These are phyloP conservation scores for Taurulus bubalis DNA, from an alignment of 2,113 vertebrate species.

Conservation along the genomic window DNA sequence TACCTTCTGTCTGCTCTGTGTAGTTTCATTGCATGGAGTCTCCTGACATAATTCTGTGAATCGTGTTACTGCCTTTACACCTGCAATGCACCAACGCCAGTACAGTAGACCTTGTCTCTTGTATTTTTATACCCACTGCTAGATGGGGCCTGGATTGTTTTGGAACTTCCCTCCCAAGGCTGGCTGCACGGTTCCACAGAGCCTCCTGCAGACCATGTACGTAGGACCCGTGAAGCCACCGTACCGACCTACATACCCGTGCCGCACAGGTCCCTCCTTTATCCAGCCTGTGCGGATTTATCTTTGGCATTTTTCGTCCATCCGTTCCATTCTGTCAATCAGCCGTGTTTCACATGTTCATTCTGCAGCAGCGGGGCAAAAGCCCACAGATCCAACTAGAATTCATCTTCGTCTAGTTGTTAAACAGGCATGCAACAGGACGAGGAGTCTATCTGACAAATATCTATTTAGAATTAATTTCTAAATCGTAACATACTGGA, in stretches of 20 bases:
- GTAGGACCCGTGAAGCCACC: constrained; percentile 69
- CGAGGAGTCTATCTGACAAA: constrained; percentile 10
- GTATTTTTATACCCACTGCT: constrained; percentile 76
- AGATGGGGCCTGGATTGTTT: constrained; percentile 84
- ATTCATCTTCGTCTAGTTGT: constrained; percentile 8
- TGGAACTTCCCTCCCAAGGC: constrained; percentile 82
- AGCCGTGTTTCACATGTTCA: constrained; percentile 55
- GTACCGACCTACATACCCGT: constrained; percentile 43
- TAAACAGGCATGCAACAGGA: constrained; percentile 27
- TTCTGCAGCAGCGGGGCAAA: constrained; percentile 20
- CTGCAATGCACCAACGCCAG: constrained; percentile 64
- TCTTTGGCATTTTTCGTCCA: constrained; percentile 66
- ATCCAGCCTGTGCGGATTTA: constrained; percentile 47
- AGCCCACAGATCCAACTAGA: background rate
- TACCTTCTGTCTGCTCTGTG: constrained; percentile 19
- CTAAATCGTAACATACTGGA: constrained; percentile 29
- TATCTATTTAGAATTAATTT: constrained; percentile 8
- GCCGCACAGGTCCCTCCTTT: too few species aligned
- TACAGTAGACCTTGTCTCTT: constrained; percentile 70
- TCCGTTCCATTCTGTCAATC: constrained; percentile 59
- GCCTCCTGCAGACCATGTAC: constrained; percentile 84
- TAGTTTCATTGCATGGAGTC: constrained; percentile 50
- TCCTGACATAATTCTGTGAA: constrained; percentile 39
- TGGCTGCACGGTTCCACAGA: constrained; percentile 82
- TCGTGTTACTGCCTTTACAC: constrained; percentile 51